These are phyloP conservation scores for Alfaro cultratus DNA, from an alignment of 2,797 vertebrate genomes.

Conservation along the genomic window DNA sequence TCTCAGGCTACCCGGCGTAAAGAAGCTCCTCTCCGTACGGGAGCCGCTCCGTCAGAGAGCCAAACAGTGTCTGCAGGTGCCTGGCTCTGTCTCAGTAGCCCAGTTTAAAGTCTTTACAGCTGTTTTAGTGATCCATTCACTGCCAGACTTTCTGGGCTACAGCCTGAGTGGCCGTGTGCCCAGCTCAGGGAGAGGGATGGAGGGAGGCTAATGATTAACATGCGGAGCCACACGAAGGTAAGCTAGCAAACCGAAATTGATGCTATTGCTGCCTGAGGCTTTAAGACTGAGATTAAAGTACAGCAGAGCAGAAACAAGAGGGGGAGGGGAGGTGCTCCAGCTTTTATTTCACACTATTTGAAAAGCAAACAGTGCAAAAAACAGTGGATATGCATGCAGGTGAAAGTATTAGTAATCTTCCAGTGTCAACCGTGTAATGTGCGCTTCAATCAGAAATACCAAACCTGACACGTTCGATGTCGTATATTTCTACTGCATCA, in stretches of 20 bases:
- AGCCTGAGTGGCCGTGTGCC: neutral
- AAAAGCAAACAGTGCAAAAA: neutral
- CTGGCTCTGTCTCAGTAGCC: constrained; percentile 12
- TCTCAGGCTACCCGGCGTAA: constrained; percentile 29
- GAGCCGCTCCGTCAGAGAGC: constrained; percentile 5
- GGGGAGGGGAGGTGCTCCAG: neutral
- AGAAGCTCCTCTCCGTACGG: constrained; percentile 1
- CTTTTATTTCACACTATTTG: neutral
- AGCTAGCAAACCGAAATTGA: neutral
- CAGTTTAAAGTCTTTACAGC: constrained; percentile 28
- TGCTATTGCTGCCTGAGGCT: neutral
- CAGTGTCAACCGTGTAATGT: neutral
- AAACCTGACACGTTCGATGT: neutral
- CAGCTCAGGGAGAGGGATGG: no score
- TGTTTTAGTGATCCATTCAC: constrained; percentile 11
- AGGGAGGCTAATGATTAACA: neutral
- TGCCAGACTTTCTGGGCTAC: constrained; percentile 7
- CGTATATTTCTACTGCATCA: neutral
- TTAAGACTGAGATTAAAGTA: neutral
- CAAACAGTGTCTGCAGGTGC: constrained; percentile 36
- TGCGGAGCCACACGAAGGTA: neutral
- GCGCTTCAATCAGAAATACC: neutral
- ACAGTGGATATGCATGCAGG: neutral
- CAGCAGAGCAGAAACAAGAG: neutral
- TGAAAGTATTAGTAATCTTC: neutral